A percentile compares a stretch with the other conserved stretches of the same genome.
phyloP scores from a whole-genome alignment of 2,797 vertebrate species.

The Hephaestus fuliginosus region DNA sequence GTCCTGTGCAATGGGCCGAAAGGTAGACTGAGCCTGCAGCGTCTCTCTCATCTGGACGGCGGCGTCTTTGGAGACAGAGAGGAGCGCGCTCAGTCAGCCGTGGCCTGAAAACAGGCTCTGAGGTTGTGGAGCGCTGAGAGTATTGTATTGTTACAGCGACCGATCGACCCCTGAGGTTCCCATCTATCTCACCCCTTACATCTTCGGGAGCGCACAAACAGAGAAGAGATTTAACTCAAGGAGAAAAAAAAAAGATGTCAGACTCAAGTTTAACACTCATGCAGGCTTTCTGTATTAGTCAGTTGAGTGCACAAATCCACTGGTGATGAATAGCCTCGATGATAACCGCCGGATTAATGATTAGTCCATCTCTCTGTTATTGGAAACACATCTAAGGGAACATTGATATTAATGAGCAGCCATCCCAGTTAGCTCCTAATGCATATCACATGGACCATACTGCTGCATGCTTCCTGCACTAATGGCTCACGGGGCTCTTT shows the following conservation, averaged over 20 bases:
- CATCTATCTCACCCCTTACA: constrained; percentile 12
- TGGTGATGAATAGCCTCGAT: constrained; percentile 37
- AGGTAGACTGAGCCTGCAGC: constrained; percentile 24
- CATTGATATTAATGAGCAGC: constrained; percentile 72
- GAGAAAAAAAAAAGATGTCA: constrained; percentile 4
- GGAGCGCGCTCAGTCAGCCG: constrained; percentile 27
- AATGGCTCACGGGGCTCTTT: constrained; percentile 65
- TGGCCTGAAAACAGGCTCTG: constrained; percentile 28
- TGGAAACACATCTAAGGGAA: constrained; percentile 69
- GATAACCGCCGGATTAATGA: constrained; percentile 51
- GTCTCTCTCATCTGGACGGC: not conserved
- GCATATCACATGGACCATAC: constrained; percentile 65
- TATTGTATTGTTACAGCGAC: constrained; percentile 15
- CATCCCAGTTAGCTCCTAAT: constrained; percentile 59
- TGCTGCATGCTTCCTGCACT: constrained; percentile 60
- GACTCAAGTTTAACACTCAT: constrained; percentile 14
- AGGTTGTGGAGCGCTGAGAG: constrained; percentile 32
- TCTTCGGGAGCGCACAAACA: not conserved
- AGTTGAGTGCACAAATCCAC: constrained; percentile 37
- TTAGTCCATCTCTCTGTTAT: constrained; percentile 53
- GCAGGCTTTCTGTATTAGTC: constrained; percentile 29
- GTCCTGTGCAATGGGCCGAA: constrained; percentile 2
- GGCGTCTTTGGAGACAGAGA: constrained; percentile 22
- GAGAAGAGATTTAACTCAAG: not conserved
- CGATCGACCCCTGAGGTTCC: constrained; percentile 8